phyloP scores from a whole-genome alignment of 2,888 invertebrate species.

The Petrolisthes manimaculis region DNA sequence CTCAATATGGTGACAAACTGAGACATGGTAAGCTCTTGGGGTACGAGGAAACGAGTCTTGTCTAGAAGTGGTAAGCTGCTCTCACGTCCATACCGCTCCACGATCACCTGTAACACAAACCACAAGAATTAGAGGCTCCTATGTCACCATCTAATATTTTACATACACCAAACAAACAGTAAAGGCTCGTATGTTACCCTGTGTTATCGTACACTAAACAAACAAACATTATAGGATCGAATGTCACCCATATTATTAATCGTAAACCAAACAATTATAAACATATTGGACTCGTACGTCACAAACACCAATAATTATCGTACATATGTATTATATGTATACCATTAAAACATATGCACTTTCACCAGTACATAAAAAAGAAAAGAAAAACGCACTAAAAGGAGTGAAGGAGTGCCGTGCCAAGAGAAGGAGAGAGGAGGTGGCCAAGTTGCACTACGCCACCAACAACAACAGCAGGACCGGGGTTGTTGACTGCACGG shows the following conservation, averaged over 20 bases:
- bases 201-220: too few relatives aligned
- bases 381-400: neutral
- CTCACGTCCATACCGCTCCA: slow-evolving; percentile 85
- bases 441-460: neutral
- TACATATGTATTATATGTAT: neutral
- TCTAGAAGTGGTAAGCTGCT: slow-evolving; percentile 81
- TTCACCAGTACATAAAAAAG: neutral
- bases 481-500: neutral
- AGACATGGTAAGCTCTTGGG: slow-evolving; percentile 89
- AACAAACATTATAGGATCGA: too few relatives aligned
- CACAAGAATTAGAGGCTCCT: neutral
- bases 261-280: too few relatives aligned
- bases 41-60: slow-evolving; percentile 89
- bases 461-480: neutral
- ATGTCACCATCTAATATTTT: too few relatives aligned
- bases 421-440: neutral
- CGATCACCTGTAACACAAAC: slow-evolving; percentile 78
- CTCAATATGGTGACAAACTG: slow-evolving; percentile 88
- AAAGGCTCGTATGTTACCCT: too few relatives aligned
- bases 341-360: neutral
- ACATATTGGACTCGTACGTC: too few relatives aligned
- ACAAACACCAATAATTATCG: neutral
- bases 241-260: too few relatives aligned
- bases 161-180: too few relatives aligned
- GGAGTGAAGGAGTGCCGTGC: too few relatives aligned